Base-by-base conservation (phyloP, 2,888 invertebrate genomes). In the Tenthredo amoena region DNA sequence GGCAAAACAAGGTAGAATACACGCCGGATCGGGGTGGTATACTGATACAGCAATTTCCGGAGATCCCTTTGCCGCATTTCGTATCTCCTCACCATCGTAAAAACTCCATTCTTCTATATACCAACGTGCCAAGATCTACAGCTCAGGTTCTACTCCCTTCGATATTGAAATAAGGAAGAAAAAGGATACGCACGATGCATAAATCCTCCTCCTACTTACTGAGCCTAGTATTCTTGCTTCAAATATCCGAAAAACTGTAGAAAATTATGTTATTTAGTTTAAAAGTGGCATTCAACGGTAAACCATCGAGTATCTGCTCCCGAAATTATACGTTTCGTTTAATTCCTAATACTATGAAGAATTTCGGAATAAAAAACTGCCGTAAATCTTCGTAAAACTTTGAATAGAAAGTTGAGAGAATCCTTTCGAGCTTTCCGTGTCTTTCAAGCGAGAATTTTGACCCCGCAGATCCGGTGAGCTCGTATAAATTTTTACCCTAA, bases 1-100 rank as follows among this genome's bases (percentile, higher is more conserved):
- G 89, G 89, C 87, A 90, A 90, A 90, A 90, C 90, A 89, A 89
- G 88, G 88, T 87, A 88, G 88, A 89, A 88, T 87, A 88, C 89
- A 89, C 86, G 87, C 89, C 88, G 85, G 68, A 10, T 58, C 58
- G 37, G 58, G 40, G 58, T 37, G 77, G 77, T 43, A 34, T 79
- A 62, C 79, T 79, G 79, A 79, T 79, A 43, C 18, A 68, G 47
- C 82, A 65, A 83, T 83, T 83, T 83, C 82, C 82, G 65, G 68
- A 65, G 62, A 79, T 77, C 31, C 76, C 18, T 47, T 47, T 43
- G 31, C 18, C 76, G 26, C 50, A 50, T 50, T 77, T 50, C 76
- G 18, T 50, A 50, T 47, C 76, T 18, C 18, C 26, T 50, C 18
- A 18, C 50, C 76, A 55, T 40, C 58, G 58, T 55, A 40, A 62